Base-by-base conservation (phyloP, 2,797 vertebrate species). In the Oryzias dopingdopingensis region DNA sequence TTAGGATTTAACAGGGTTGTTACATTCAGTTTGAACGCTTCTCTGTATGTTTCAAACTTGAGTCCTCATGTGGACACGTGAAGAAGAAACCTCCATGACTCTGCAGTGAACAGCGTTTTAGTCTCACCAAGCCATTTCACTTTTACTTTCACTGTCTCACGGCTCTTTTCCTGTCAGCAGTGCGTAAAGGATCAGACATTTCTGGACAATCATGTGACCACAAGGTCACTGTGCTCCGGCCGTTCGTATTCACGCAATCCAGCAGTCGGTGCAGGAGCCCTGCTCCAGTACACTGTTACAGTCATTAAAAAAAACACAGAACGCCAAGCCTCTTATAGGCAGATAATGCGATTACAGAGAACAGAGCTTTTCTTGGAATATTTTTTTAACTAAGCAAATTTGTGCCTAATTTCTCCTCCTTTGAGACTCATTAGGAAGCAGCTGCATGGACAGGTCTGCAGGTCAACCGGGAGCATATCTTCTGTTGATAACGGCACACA, bases 261-360 rank as follows among this genome's bases (percentile, higher is more conserved):
- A 52, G 65, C 52, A 44, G 62, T 67, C 45, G 12, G 65, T 61
- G 46, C 18, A 40, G 59, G 63, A 81, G 56, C 61, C 54, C 69
- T 45, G 63, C 67, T 56, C 47, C 29, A n/a, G 42, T 48, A 32
- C 59, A 66, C 70, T 54, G 50, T 37, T 37, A 57, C 79, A 59
- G 72, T 85, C 74, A 78, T 85, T 84, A 76, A 66, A 86, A 18
- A 18, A 22, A 81, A 73, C 66, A 69, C 88, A 78, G 75, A 81
- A 76, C 66, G 73, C 72, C 55, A 72, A 77, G 70, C 72, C 77
- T 69, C 63, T 79, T 71, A 72, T 68, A 65, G 65, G 59, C 66
- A 69, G 69, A 80, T 86, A 81, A 88, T 81, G 50, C 48, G 77
- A 80, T 90, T 88, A 87, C 57, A 72, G 65, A 63, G 65, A 77